Percentiles rank a stretch among this genome's conserved stretches.
phyloP scores from a whole-genome alignment of 2,888 invertebrate genomes.

The Gerris lacustris region DNA sequence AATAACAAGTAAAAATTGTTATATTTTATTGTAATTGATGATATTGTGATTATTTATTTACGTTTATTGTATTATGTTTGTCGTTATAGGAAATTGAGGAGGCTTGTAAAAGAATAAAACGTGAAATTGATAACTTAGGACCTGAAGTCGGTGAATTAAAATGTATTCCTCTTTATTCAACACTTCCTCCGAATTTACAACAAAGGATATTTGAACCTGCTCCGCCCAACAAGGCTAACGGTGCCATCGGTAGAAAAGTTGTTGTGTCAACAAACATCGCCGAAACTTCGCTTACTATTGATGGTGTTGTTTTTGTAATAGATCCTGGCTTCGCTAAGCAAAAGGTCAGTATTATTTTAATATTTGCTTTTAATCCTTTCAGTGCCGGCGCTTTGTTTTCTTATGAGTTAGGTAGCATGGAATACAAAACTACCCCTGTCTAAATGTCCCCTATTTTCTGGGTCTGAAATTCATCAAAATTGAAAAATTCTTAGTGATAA shows the following conservation, averaged over 20 bases:
- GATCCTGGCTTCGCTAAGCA: slow-evolving; percentile 99
- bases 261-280: slow-evolving; percentile 99
- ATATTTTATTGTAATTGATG: no score
- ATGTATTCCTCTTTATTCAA: slow-evolving; percentile 97
- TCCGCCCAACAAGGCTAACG: slow-evolving; percentile 78
- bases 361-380: no score
- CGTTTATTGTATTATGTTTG: no score
- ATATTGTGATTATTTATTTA: no score
- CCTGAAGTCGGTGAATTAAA: slow-evolving; percentile 94
- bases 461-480: no score
- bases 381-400: no score
- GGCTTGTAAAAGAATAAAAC: slow-evolving; percentile 91
- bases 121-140: slow-evolving; percentile 91
- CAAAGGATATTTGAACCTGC: slow-evolving; percentile 95
- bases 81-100: slow-evolving; percentile 77
- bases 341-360: slow-evolving; percentile 49
- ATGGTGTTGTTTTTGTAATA: slow-evolving; percentile 98
- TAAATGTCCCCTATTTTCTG: no score
- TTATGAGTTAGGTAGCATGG: no score
- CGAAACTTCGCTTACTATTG: slow-evolving; percentile 96
- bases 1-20: background rate
- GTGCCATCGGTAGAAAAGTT: slow-evolving; percentile 80
- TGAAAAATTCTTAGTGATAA: no score
- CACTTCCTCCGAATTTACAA: slow-evolving; percentile 91
- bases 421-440: no score